Percentiles rank a stretch among this genome's conserved stretches.
phyloP scores from a whole-genome alignment of 2,113 vertebrate genomes.

The Rana temporaria region DNA sequence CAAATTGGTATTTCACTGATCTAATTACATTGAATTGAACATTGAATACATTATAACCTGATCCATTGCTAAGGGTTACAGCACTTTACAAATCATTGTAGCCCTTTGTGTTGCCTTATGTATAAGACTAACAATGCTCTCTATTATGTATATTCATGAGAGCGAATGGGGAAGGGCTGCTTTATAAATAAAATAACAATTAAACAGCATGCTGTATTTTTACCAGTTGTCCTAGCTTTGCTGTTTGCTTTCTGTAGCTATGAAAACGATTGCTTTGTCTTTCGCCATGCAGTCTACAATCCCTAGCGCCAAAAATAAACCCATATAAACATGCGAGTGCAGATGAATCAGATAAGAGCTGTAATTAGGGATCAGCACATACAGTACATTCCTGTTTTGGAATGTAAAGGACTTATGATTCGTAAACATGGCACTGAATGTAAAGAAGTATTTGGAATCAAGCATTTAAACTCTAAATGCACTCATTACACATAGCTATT shows the following conservation, averaged over 20 bases:
- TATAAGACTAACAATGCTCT: too few relatives aligned
- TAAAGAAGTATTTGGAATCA: not conserved
- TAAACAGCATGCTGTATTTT: not conserved
- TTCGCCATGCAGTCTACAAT: conserved; percentile 14
- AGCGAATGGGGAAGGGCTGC: not conserved
- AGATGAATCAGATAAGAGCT: conserved; percentile 46
- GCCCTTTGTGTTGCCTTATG: too few relatives aligned
- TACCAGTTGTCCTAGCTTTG: not conserved
- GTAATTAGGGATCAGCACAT: conserved; percentile 50
- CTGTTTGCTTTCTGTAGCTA: conserved; percentile 20
- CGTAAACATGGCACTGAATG: conserved; percentile 26
- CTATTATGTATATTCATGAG: too few relatives aligned
- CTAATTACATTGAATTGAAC: too few relatives aligned
- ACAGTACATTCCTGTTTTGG: conserved; percentile 46
- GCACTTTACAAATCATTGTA: too few relatives aligned
- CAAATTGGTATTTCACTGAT: too few relatives aligned
- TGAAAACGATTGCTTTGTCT: conserved; percentile 26
- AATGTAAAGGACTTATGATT: conserved; percentile 48
- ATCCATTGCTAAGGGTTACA: too few relatives aligned
- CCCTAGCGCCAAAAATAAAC: conserved; percentile 45
- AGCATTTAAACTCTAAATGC: not conserved
- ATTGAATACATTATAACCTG: too few relatives aligned
- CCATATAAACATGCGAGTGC: conserved; percentile 33
- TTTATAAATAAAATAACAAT: conserved; percentile 17
- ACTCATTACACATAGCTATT: not conserved